Conservation (phyloP, 2,113 vertebrate species). For the Neogobius melanostomus region DNA sequence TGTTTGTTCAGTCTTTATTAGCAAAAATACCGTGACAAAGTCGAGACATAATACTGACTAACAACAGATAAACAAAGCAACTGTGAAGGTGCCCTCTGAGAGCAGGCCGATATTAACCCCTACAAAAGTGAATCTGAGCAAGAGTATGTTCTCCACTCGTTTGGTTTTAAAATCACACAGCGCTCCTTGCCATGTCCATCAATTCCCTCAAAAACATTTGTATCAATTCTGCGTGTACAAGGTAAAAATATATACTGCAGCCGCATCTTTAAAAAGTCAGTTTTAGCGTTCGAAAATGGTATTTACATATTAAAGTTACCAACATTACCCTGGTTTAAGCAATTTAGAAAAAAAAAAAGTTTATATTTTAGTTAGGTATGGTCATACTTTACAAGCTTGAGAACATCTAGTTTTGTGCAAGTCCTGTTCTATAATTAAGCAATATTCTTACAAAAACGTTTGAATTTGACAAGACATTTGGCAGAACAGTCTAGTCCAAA, state of each 20-base stretch:
- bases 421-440: slow-evolving; percentile 1
- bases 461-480: slow-evolving; percentile 6
- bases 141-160: slow-evolving; percentile 49
- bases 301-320: slow-evolving; percentile 39
- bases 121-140: slow-evolving; percentile 36
- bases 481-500: neutral
- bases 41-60: slow-evolving; percentile 85
- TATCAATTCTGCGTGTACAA: slow-evolving; percentile 76
- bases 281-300: slow-evolving; percentile 48
- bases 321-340: slow-evolving; percentile 3
- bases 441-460: neutral
- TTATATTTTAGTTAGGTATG: neutral
- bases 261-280: slow-evolving; percentile 50
- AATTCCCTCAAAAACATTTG: slow-evolving; percentile 69
- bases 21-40: slow-evolving; percentile 94
- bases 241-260: slow-evolving; percentile 84
- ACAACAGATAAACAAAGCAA: slow-evolving; percentile 87
- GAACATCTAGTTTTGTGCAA: slow-evolving; percentile 1
- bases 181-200: slow-evolving; percentile 70
- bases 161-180: slow-evolving; percentile 79
- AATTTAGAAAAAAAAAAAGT: slow-evolving; percentile 1
- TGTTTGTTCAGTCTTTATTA: slow-evolving; percentile 80
- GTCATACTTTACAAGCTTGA: neutral
- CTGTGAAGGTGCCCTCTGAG: slow-evolving; percentile 80
- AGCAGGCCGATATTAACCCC: slow-evolving; percentile 74